Conservation (phyloP, 2,113 vertebrate species). For the Melozone crissalis region DNA sequence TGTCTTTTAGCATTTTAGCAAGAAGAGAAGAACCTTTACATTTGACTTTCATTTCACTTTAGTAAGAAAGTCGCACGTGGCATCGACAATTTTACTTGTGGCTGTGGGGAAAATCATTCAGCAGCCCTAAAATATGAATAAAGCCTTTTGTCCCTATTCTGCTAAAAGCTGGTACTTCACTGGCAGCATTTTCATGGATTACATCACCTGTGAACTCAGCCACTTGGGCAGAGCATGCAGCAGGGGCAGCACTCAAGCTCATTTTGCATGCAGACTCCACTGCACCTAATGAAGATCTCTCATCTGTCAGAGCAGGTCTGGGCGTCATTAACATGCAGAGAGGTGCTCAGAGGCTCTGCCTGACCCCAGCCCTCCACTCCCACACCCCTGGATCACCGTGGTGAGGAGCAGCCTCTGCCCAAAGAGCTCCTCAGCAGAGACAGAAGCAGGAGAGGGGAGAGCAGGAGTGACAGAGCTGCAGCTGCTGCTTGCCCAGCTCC, state of each 20-base stretch:
- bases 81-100: not conserved
- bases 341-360: not conserved
- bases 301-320: not conserved
- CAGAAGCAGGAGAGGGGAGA: not conserved
- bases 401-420: not conserved
- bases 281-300: not conserved
- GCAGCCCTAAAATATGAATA: not conserved
- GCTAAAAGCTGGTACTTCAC: not conserved
- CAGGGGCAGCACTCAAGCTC: not conserved
- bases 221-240: not conserved
- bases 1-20: not conserved
- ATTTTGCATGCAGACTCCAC: not conserved
- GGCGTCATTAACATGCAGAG: not conserved
- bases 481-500: not conserved
- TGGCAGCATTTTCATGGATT: not conserved
- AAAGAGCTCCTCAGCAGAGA: not conserved
- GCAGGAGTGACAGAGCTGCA: not conserved
- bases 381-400: rapidly evolving
- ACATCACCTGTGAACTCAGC: not conserved
- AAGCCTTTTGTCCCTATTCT: not conserved
- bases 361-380: not conserved
- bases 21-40: not conserved
- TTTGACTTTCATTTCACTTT: conserved; percentile 6
- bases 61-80: not conserved
- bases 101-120: not conserved